Base-by-base conservation (phyloP, 2,797 vertebrate species). In the Aphelocoma californica region DNA sequence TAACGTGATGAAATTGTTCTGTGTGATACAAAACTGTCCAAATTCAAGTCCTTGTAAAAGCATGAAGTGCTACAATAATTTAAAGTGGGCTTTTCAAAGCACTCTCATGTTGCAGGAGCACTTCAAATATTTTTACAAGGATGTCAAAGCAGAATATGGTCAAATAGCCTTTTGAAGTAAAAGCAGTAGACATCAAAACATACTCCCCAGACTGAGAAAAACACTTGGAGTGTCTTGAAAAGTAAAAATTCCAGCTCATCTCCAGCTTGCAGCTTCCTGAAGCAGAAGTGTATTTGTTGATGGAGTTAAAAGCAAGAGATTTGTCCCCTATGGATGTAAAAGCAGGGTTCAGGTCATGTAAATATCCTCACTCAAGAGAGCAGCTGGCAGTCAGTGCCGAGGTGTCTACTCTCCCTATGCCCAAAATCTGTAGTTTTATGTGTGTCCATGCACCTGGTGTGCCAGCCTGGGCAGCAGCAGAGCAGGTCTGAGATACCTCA, bases 381-480 rank as follows among this genome's bases (percentile, higher is more conserved):
- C 71, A 38, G 71, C 26, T 72, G 42, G 40, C 42, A 16, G 31
- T 5, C 42, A 18, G 15, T 18, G 7, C 28, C 57, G 31, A 10
- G 31, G 7, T 38, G 3, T 2, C 31, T 20, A 0, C 58, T 38
- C 29, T 28, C 7, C 32, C 29, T 48, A 0, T 24, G 8, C 28
- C 74, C 80, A 21, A 9, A n/a, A 14, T 2, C 32, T 0, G 29
- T 3, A 4, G 32, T 5, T 57, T 7, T 16, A 1, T n/a, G 1
- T 15, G 2, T 25, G n/a, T 11, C 14, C n/a, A 10, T 4, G 10
- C 32, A n/a, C 4, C 10, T 2, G 18, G 1, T 5, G 18, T 16
- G 38, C 47, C 75, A 38, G n/a, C 38, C 82, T 32, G 9, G 10
- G 29, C 2, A 0, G 4, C 29, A 16, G 34, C 31, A 29, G 7